These are phyloP conservation scores for Eupithecia centaureata DNA, from an alignment of 2,888 invertebrate species.

Conservation along the genomic window DNA sequence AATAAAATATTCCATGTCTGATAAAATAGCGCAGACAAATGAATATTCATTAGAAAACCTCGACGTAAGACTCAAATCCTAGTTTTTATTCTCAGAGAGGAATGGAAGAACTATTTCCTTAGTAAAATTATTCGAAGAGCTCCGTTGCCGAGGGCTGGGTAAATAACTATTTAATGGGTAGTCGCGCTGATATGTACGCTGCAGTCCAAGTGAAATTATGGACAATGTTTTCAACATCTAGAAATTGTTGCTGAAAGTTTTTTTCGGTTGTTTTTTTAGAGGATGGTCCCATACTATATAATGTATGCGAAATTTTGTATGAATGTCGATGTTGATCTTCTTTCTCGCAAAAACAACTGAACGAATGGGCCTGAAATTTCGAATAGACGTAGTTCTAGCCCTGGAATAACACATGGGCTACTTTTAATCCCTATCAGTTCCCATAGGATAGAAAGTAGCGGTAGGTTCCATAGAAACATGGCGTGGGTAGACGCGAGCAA, in stretches of 20 bases:
- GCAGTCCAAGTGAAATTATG: slow-evolving; percentile 17
- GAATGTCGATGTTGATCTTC: too few relatives aligned
- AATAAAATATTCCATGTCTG: slow-evolving; percentile 10
- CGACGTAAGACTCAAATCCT: slow-evolving; percentile 28
- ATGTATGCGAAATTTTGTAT: too few relatives aligned
- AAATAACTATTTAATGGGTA: slow-evolving; percentile 78
- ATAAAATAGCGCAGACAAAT: slow-evolving; percentile 27
- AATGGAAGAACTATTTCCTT: slow-evolving; percentile 66
- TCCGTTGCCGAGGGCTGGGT: slow-evolving; percentile 66
- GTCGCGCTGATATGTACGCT: slow-evolving; percentile 60
- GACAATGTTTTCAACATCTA: background rate
- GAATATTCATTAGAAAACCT: slow-evolving; percentile 27
- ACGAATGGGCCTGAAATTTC: too few relatives aligned
- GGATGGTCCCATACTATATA: too few relatives aligned
- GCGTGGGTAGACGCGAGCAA: too few relatives aligned
- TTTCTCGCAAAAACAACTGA: too few relatives aligned
- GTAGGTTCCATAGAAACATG: too few relatives aligned
- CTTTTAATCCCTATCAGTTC: too few relatives aligned
- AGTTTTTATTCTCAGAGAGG: slow-evolving; percentile 44
- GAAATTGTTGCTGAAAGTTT: background rate
- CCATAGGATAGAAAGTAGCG: too few relatives aligned
- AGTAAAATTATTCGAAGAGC: slow-evolving; percentile 62
- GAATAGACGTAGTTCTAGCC: too few relatives aligned
- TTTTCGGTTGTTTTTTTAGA: background rate
- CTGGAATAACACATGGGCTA: too few relatives aligned